phyloP scores from a whole-genome alignment of 1,140 invertebrate species.

The Rhopalosiphum padi region DNA sequence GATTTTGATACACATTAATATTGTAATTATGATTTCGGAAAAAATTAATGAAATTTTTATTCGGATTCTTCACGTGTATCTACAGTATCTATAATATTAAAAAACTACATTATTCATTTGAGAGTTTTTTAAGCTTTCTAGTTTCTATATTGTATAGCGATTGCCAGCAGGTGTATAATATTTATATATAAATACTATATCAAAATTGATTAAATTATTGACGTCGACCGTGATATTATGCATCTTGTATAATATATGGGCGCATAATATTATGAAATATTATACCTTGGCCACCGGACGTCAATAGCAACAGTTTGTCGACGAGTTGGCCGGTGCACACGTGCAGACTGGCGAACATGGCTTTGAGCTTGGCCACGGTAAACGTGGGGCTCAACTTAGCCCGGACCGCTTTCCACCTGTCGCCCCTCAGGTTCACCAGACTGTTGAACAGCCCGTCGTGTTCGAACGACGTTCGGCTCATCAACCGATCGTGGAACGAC shows the following conservation, averaged over 20 bases:
- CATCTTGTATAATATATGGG: background rate
- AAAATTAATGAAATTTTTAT: no score
- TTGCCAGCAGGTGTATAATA: background rate
- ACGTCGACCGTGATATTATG: background rate
- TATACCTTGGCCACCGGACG: background rate
- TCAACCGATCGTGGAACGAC: conserved; percentile 63
- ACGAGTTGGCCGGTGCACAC: conserved; percentile 64
- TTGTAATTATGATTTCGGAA: no score
- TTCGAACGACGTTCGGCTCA: conserved; percentile 59
- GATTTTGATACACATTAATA: no score
- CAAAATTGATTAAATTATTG: conserved; percentile 20
- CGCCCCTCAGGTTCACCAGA: conserved; percentile 60
- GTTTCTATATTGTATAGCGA: background rate
- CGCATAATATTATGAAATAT: background rate
- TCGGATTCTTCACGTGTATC: no score
- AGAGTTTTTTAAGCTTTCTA: background rate
- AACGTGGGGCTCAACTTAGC: conserved; percentile 64
- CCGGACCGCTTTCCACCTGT: conserved; percentile 64
- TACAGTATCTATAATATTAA: no score
- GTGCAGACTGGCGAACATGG: conserved; percentile 66
- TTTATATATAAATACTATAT: background rate
- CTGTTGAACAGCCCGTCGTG: conserved; percentile 60
- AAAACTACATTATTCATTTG: no score
- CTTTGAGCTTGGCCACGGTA: conserved; percentile 65
- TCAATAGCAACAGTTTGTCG: conserved; percentile 55